Evolutionary conservation across 2,113 vertebrate genomes (phyloP).

Genomic region (Otolemur garnettii): DNA sequence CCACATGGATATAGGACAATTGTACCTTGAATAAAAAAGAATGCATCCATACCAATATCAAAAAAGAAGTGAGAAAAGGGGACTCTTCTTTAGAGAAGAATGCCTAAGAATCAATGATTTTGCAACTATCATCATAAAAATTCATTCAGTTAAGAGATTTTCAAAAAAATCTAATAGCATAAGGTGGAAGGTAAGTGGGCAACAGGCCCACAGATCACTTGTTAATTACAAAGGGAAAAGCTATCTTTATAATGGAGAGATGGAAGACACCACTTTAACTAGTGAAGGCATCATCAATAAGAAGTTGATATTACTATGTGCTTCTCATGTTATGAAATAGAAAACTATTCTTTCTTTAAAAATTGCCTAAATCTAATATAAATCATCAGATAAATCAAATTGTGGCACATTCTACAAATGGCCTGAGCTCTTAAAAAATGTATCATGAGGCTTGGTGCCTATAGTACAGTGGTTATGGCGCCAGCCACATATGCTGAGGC

Average conservation of each 20-base stretch:
- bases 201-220: slow-evolving; percentile 13
- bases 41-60: not conserved
- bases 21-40: not conserved
- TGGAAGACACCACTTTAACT: not conserved
- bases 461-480: too few species aligned
- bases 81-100: not conserved
- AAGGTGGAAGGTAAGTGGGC: not conserved
- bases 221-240: slow-evolving; percentile 33
- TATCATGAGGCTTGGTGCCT: not conserved
- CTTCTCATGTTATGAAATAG: not conserved
- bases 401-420: not conserved
- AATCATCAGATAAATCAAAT: slow-evolving; percentile 35
- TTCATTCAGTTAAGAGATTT: slow-evolving; percentile 6
- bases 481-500: too few species aligned
- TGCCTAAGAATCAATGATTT: not conserved
- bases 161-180: not conserved
- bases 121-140: not conserved
- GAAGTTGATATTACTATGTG: not conserved
- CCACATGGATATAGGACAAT: not conserved
- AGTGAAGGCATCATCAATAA: not conserved
- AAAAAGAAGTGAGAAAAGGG: not conserved
- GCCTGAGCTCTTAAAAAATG: slow-evolving; percentile 15
- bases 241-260: slow-evolving; percentile 1
- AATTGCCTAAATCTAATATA: slow-evolving; percentile 33
- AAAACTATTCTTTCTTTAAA: slow-evolving; percentile 5